Percentiles rank a stretch among this genome's conserved stretches.
These are phyloP conservation scores for Gobio occitaniae DNA, from an alignment of 2,797 vertebrate species.

Conservation along the genomic window DNA sequence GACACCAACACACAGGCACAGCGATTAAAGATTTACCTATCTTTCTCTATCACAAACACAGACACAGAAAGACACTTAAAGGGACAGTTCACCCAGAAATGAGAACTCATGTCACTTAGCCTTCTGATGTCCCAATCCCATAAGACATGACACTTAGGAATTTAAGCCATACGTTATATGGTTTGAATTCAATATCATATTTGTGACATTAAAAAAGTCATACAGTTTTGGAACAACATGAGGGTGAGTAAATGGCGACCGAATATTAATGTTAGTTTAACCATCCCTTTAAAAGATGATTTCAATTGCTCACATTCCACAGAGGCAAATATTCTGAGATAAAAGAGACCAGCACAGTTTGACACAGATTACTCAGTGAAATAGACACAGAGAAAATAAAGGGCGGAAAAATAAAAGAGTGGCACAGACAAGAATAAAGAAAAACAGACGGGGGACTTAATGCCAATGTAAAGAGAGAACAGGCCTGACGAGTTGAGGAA, in stretches of 20 bases:
- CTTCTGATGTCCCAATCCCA: too few relatives aligned
- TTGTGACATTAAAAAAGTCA: neutral
- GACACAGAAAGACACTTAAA: neutral
- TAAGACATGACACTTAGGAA: too few relatives aligned
- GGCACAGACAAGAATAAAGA: conserved; percentile 39
- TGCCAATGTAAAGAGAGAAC: conserved; percentile 50
- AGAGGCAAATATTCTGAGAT: neutral
- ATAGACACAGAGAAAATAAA: conserved; percentile 37
- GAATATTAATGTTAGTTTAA: neutral
- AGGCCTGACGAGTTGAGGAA: conserved; percentile 31
- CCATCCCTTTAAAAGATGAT: neutral
- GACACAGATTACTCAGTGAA: conserved; percentile 18
- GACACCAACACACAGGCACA: conserved; percentile 36
- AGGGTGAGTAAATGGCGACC: neutral
- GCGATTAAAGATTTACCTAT: neutral
- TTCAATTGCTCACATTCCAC: neutral
- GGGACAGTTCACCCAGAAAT: neutral
- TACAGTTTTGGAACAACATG: neutral
- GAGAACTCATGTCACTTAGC: neutral
- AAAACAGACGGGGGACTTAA: conserved; percentile 35
- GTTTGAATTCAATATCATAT: too few relatives aligned
- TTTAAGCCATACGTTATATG: too few relatives aligned
- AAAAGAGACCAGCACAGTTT: conserved; percentile 18
- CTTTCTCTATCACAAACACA: conserved; percentile 1
- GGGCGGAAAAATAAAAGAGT: conserved; percentile 28